These are phyloP conservation scores for Lamproptera curius DNA, from an alignment of 2,888 invertebrate genomes.

Conservation along the genomic window DNA sequence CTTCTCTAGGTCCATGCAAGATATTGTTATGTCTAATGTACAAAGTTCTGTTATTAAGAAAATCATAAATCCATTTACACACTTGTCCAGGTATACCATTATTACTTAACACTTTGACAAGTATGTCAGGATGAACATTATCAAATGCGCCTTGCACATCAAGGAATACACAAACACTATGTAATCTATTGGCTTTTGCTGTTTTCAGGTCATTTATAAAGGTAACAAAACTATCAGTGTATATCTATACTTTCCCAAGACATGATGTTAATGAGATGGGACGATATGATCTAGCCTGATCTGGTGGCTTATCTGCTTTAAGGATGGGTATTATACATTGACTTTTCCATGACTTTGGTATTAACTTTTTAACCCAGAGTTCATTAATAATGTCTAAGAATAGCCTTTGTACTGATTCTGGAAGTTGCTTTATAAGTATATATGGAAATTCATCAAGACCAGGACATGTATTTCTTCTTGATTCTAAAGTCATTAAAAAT, in stretches of 20 bases:
- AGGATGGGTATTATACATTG: slow-evolving; percentile 25
- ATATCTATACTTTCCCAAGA: slow-evolving; percentile 21
- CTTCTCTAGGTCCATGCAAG: slow-evolving; percentile 15
- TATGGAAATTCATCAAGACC: slow-evolving; percentile 19
- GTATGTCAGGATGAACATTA: slow-evolving; percentile 20
- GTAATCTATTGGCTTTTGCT: background rate
- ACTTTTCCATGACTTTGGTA: slow-evolving; percentile 24
- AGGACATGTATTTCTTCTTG: slow-evolving; percentile 23
- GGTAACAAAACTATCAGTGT: background rate
- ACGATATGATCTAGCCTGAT: slow-evolving; percentile 19
- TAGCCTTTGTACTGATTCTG: slow-evolving; percentile 1
- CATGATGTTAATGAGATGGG: slow-evolving; percentile 25
- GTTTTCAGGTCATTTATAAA: slow-evolving; percentile 20
- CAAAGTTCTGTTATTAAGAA: slow-evolving; percentile 16
- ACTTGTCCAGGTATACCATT: slow-evolving; percentile 13
- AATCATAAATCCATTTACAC: slow-evolving; percentile 16
- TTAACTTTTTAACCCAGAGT: slow-evolving; percentile 16
- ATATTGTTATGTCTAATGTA: slow-evolving; percentile 24
- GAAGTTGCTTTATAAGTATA: no score
- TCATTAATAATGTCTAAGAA: slow-evolving; percentile 22
- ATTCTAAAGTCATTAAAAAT: no score
- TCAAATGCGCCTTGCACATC: slow-evolving; percentile 28
- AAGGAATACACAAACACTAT: slow-evolving; percentile 13
- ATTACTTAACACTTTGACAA: background rate
- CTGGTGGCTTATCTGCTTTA: slow-evolving; percentile 20